Percentiles rank a stretch among this genome's conserved stretches.
phyloP scores from a whole-genome alignment of 2,888 invertebrate genomes.

The Limnephilus marmoratus region DNA sequence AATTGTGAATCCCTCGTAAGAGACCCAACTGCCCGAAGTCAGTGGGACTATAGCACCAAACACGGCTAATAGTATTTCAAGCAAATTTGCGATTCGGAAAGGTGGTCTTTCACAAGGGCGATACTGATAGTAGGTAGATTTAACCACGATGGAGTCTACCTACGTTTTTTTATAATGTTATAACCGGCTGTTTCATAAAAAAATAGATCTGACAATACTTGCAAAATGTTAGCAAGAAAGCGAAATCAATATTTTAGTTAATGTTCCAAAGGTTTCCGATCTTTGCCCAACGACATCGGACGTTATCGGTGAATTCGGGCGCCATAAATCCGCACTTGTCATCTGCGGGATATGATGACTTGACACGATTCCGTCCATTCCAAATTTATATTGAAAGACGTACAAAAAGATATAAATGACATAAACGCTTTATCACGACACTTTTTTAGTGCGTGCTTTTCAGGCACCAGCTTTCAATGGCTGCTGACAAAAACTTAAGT shows the following conservation, averaged over 20 bases:
- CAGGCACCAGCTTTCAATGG: not conserved
- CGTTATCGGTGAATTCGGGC: conserved; percentile 26
- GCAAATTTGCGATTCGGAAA: too few relatives aligned
- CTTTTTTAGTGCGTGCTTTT: not conserved
- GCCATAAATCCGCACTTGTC: conserved; percentile 41
- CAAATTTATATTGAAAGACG: conserved; percentile 21
- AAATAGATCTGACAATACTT: too few relatives aligned
- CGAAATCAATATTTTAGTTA: not conserved
- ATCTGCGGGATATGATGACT: conserved; percentile 18
- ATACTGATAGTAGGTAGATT: too few relatives aligned
- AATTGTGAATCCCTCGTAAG: too few relatives aligned
- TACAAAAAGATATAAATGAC: not conserved
- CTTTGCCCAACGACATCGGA: not conserved
- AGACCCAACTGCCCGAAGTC: too few relatives aligned
- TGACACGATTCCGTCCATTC: conserved; percentile 14
- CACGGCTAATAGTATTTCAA: too few relatives aligned
- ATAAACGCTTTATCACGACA: not conserved
- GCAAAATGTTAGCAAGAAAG: not conserved
- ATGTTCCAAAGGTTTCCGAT: not conserved
- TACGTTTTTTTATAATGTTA: too few relatives aligned
- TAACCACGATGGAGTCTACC: too few relatives aligned
- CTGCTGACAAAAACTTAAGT: not conserved
- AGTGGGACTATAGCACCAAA: too few relatives aligned
- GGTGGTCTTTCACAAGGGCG: too few relatives aligned
- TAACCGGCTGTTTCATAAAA: too few relatives aligned